Conservation (phyloP, 2,888 invertebrate genomes). For the Bedellia somnulentella region DNA sequence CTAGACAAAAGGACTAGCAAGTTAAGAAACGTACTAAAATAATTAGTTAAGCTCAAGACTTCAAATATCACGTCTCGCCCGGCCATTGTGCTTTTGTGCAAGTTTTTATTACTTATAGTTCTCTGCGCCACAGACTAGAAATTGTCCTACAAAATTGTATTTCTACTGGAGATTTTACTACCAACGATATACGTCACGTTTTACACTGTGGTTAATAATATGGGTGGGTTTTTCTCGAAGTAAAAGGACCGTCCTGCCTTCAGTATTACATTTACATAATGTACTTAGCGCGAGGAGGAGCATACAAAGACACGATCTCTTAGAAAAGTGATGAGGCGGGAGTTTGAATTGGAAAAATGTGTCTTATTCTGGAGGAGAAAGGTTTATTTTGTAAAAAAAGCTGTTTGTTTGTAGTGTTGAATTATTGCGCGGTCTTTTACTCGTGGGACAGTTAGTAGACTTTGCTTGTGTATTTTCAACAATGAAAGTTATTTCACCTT, state of each 20-base stretch:
- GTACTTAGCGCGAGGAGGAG: constrained; percentile 40
- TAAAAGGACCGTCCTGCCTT: constrained; percentile 34
- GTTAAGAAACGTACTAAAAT: too few species aligned
- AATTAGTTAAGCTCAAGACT: too few species aligned
- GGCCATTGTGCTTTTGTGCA: too few species aligned
- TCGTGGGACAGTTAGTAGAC: constrained; percentile 15
- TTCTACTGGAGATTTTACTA: too few species aligned
- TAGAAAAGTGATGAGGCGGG: constrained; percentile 31
- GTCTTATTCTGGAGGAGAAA: constrained; percentile 22
- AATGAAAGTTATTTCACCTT: constrained; percentile 13
- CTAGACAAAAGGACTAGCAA: too few species aligned
- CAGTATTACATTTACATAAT: constrained; percentile 51
- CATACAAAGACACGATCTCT: constrained; percentile 34
- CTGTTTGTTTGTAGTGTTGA: constrained; percentile 24
- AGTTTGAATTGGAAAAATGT: constrained; percentile 27
- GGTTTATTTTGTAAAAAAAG: constrained; percentile 18
- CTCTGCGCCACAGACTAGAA: too few species aligned
- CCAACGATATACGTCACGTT: too few species aligned
- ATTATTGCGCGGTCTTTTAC: constrained; percentile 26
- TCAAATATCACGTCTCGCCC: too few species aligned
- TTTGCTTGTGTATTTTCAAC: constrained; percentile 14
- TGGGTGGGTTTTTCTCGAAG: constrained; percentile 33
- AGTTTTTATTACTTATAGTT: too few species aligned
- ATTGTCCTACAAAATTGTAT: too few species aligned
- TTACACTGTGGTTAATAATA: constrained; percentile 25